Evolutionary conservation across 1,140 invertebrate species (phyloP).

Genomic region (Scaptomyza montana): DNA sequence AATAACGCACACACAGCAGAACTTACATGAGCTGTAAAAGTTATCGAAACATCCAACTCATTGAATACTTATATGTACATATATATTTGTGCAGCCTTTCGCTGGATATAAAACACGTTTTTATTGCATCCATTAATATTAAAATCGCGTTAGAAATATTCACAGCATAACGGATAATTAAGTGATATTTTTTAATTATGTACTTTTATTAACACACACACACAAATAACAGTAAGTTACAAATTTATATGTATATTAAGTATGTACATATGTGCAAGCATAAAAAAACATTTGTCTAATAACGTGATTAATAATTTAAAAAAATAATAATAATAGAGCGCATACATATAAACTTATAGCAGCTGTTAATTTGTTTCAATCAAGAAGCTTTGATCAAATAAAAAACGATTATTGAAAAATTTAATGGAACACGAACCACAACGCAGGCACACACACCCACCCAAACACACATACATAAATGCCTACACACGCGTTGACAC

Average conservation of each 20-base stretch:
- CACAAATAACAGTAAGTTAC: background rate
- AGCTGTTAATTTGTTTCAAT: background rate
- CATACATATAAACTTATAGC: too few species aligned
- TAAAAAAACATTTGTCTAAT: too few species aligned
- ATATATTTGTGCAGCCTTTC: too few species aligned
- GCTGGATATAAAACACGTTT: too few species aligned
- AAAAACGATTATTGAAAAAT: background rate
- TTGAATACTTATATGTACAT: too few species aligned
- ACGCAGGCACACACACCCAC: background rate
- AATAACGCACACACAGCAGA: too few species aligned
- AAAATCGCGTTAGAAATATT: too few species aligned
- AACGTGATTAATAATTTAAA: too few species aligned
- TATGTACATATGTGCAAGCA: background rate
- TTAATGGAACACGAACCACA: conserved; percentile 11
- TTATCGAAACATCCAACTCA: background rate
- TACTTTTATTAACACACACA: background rate
- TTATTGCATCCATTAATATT: too few species aligned
- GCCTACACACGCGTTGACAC: background rate
- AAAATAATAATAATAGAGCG: too few species aligned
- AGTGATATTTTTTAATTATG: too few species aligned
- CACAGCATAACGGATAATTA: too few species aligned
- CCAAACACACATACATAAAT: background rate
- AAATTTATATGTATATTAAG: background rate
- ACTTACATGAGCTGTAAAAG: conserved; percentile 24
- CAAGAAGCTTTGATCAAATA: conserved; percentile 1